These are phyloP conservation scores for Decapterus maruadsi DNA, from an alignment of 2,797 vertebrate species.

Conservation along the genomic window DNA sequence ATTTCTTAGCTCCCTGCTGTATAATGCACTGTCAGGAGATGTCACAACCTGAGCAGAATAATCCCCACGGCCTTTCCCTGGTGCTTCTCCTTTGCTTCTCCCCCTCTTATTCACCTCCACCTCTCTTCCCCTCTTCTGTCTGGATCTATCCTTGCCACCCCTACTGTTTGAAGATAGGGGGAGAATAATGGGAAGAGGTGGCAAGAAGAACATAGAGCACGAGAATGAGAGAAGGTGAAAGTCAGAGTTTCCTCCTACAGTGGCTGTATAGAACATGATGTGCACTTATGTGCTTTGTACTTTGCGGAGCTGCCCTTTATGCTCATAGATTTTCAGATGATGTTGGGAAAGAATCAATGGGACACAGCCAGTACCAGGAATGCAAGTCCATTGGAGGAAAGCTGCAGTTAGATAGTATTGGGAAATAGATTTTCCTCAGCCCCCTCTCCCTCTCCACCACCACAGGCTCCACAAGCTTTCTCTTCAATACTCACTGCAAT, in stretches of 20 bases:
- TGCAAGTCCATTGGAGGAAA: constrained; percentile 90
- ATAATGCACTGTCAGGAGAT: constrained; percentile 73
- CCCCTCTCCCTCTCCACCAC: constrained; percentile 67
- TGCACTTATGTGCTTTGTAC: constrained; percentile 82
- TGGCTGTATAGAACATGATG: constrained; percentile 70
- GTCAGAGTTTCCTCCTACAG: constrained; percentile 65
- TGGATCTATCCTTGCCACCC: constrained; percentile 41
- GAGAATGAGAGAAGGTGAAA: constrained; percentile 56
- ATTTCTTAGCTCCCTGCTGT: constrained; percentile 58
- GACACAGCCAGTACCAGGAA: constrained; percentile 90
- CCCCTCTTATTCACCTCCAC: constrained; percentile 51
- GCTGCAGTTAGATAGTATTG: constrained; percentile 89
- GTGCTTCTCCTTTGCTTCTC: constrained; percentile 32
- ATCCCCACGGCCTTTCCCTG: constrained; percentile 64
- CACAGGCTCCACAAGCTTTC: constrained; percentile 62
- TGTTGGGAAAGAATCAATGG: constrained; percentile 91
- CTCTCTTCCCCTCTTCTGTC: constrained; percentile 42
- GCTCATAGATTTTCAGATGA: constrained; percentile 93
- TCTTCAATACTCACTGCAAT: constrained; percentile 78
- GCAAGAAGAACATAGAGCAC: constrained; percentile 19
- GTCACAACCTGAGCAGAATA: constrained; percentile 71
- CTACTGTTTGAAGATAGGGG: constrained; percentile 43
- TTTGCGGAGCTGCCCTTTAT: constrained; percentile 84
- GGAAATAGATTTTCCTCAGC: constrained; percentile 91
- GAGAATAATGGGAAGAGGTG: constrained; percentile 57